Percentiles rank a stretch among this genome's conserved stretches.
Evolutionary conservation across 1,140 invertebrate species (phyloP).

Genomic region (Atta colombica): DNA sequence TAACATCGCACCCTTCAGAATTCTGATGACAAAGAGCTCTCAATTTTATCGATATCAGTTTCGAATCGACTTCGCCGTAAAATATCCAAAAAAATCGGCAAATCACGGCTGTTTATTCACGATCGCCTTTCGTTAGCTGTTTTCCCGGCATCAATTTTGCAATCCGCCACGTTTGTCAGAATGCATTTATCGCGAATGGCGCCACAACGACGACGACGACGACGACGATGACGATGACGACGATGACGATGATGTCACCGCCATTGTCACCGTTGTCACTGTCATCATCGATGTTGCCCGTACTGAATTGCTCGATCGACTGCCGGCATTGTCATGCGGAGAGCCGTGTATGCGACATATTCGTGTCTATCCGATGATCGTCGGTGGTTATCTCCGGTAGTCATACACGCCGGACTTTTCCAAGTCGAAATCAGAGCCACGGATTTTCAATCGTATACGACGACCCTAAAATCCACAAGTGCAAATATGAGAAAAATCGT

Average conservation of each 20-base stretch:
- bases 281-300: constrained; percentile 61
- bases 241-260: constrained; percentile 55
- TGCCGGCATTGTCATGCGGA: constrained; percentile 47
- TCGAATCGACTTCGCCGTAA: not conserved
- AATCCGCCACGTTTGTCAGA: constrained; percentile 8
- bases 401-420: constrained; percentile 44
- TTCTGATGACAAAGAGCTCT: not conserved
- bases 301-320: constrained; percentile 66
- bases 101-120: constrained; percentile 43
- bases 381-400: constrained; percentile 23
- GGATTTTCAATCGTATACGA: constrained; percentile 28
- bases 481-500: constrained; percentile 53
- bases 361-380: constrained; percentile 20
- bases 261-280: constrained; percentile 66
- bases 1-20: not conserved
- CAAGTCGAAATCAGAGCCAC: constrained; percentile 50
- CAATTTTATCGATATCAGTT: constrained; percentile 1
- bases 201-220: constrained; percentile 33
- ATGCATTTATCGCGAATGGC: constrained; percentile 53
- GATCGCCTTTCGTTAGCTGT: constrained; percentile 23
- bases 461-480: constrained; percentile 49
- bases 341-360: not conserved
- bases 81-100: constrained; percentile 18
- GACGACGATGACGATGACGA: constrained; percentile 22
- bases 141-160: constrained; percentile 63